phyloP scores from a whole-genome alignment of 1,140 invertebrate genomes.

The Trypoxylus dichotomus region DNA sequence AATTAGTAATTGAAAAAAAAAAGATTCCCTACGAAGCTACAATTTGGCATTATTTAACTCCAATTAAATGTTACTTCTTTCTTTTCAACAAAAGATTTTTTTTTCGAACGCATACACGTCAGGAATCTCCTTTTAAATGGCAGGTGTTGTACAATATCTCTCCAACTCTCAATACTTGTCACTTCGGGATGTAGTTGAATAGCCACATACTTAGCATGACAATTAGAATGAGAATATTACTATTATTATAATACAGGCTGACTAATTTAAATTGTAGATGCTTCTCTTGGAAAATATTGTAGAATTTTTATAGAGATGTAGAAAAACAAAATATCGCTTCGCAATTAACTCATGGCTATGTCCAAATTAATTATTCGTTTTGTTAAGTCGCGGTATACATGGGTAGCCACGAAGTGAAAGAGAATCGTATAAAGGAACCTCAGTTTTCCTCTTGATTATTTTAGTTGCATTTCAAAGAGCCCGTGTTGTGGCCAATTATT shows the following conservation, averaged over 20 bases:
- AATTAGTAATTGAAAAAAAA: background rate
- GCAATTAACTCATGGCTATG: background rate
- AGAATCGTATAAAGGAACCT: background rate
- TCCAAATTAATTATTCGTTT: background rate
- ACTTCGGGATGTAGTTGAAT: background rate
- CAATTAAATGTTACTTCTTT: background rate
- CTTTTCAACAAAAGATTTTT: background rate
- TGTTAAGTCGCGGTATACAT: background rate
- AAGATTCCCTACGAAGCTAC: background rate
- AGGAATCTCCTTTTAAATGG: background rate
- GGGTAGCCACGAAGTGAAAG: no score
- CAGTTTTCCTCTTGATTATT: constrained; percentile 28
- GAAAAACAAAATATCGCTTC: background rate
- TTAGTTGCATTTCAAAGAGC: constrained; percentile 33
- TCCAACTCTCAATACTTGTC: background rate
- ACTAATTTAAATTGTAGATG: background rate
- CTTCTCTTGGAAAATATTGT: background rate
- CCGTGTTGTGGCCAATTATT: constrained; percentile 32
- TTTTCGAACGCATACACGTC: background rate
- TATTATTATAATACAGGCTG: background rate
- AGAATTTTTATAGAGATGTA: background rate
- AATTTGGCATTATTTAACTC: background rate
- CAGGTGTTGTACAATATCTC: background rate
- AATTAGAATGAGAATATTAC: background rate
- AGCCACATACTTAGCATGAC: background rate